A percentile compares a stretch with the other conserved stretches of the same genome.
Evolutionary conservation across 2,888 invertebrate genomes (phyloP).

Genomic region (Ectemnius continuus): DNA sequence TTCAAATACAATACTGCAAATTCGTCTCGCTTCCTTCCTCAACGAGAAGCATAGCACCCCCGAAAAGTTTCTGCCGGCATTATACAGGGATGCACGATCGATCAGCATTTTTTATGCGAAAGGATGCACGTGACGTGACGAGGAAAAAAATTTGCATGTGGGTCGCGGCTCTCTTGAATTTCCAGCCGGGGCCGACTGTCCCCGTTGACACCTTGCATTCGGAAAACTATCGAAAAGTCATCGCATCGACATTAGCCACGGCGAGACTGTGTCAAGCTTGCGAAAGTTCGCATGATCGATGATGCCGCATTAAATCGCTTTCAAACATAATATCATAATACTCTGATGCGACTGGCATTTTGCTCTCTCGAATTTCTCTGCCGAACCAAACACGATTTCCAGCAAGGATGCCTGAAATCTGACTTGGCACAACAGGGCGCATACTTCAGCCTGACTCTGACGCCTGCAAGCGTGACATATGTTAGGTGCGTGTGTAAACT

Average conservation of each 20-base stretch:
- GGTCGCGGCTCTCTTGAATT: slow-evolving; percentile 51
- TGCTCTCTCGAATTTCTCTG: neutral
- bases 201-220: slow-evolving; percentile 53
- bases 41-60: too few relatives aligned
- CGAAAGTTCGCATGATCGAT: slow-evolving; percentile 67
- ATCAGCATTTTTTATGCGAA: slow-evolving; percentile 67
- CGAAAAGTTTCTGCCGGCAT: neutral
- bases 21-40: neutral
- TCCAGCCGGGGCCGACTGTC: slow-evolving; percentile 58
- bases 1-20: neutral
- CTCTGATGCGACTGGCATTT: neutral
- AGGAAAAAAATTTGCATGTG: slow-evolving; percentile 75
- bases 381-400: neutral
- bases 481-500: slow-evolving; percentile 57
- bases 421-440: slow-evolving; percentile 21
- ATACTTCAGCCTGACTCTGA: slow-evolving; percentile 21
- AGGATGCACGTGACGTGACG: slow-evolving; percentile 73
- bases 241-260: slow-evolving; percentile 72
- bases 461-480: slow-evolving; percentile 53
- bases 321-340: neutral
- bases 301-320: slow-evolving; percentile 12
- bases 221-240: slow-evolving; percentile 76
- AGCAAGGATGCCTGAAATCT: slow-evolving; percentile 26
- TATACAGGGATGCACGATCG: slow-evolving; percentile 38
- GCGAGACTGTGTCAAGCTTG: slow-evolving; percentile 51